These are phyloP conservation scores for Falco naumanni DNA, from an alignment of 2,797 vertebrate species.

Conservation along the genomic window DNA sequence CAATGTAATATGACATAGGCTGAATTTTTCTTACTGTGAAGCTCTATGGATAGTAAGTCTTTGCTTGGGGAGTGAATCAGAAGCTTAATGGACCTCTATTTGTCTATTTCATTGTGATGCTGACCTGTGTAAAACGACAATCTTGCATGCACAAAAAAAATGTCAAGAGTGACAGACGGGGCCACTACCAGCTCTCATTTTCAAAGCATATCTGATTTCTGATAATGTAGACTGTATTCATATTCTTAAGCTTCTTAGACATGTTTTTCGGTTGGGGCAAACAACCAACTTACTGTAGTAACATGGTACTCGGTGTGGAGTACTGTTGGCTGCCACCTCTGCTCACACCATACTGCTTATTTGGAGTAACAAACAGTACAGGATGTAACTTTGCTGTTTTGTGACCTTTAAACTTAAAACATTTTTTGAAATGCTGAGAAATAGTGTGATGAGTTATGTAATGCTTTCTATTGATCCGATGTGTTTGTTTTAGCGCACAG, in stretches of 20 bases:
- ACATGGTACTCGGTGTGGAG: background rate
- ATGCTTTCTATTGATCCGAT: background rate
- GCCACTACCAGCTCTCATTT: background rate
- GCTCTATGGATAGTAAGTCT: background rate
- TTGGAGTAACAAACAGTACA: background rate
- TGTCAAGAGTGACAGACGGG: background rate
- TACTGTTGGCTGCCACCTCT: background rate
- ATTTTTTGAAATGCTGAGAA: background rate
- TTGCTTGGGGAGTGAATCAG: background rate
- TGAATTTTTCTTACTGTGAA: background rate
- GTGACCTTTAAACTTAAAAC: slow-evolving; percentile 38
- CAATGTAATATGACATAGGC: background rate
- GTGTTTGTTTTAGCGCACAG: slow-evolving; percentile 82
- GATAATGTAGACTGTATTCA: background rate
- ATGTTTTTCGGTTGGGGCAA: background rate
- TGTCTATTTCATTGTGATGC: background rate
- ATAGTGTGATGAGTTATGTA: background rate
- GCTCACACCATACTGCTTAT: background rate
- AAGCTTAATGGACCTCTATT: background rate
- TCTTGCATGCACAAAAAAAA: background rate
- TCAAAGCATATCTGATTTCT: background rate
- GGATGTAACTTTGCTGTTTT: background rate
- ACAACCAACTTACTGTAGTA: background rate
- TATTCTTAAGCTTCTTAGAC: background rate
- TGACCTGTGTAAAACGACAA: background rate